phyloP scores from a whole-genome alignment of 1,140 invertebrate genomes.

The Holotrichia oblita region DNA sequence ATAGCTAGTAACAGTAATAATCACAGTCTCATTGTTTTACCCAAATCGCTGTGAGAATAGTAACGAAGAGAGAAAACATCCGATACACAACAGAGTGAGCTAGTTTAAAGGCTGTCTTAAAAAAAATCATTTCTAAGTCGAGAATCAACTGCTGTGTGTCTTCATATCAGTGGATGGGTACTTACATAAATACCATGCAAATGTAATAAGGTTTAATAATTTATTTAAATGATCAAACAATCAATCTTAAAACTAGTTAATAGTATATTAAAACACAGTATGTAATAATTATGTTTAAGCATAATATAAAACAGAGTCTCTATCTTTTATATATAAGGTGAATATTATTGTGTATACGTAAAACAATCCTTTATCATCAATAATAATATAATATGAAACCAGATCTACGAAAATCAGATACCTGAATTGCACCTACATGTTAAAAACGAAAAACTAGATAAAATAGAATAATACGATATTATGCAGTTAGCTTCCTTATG shows the following conservation, averaged over 20 bases:
- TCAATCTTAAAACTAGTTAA: conserved; percentile 43
- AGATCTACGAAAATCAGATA: conserved; percentile 29
- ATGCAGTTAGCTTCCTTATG: background rate
- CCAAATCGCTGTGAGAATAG: no score
- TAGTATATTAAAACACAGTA: conserved; percentile 42
- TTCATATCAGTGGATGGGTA: no score
- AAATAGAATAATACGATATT: background rate
- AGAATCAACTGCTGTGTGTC: no score
- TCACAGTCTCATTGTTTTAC: no score
- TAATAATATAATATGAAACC: conserved; percentile 18
- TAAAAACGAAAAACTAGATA: background rate
- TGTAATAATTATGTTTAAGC: conserved; percentile 35
- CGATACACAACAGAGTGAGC: no score
- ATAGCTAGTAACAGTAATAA: no score
- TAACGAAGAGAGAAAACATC: no score
- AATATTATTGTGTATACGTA: conserved; percentile 34
- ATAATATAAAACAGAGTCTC: conserved; percentile 33
- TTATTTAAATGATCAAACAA: conserved; percentile 42
- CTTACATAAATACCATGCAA: no score
- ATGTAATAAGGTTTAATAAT: conserved; percentile 38
- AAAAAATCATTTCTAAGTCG: no score
- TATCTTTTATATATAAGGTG: conserved; percentile 10
- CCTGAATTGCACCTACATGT: conserved; percentile 24
- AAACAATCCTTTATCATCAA: conserved; percentile 24
- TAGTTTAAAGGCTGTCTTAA: no score